phyloP scores from a whole-genome alignment of 1,140 invertebrate genomes.

The Magallana gigas region DNA sequence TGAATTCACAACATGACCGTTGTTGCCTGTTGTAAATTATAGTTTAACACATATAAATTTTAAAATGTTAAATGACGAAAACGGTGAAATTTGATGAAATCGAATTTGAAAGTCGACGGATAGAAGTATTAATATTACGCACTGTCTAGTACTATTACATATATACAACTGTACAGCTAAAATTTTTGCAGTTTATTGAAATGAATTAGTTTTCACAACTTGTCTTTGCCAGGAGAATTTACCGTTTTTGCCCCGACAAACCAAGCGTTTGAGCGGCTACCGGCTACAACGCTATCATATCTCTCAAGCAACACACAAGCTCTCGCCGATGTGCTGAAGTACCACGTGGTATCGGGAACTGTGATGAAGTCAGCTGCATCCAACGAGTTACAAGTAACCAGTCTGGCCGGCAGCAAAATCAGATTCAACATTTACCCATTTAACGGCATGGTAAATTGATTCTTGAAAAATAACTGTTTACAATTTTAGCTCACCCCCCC shows the following conservation, averaged over 20 bases:
- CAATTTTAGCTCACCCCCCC: too few relatives aligned
- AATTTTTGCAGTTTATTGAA: too few relatives aligned
- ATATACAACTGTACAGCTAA: too few relatives aligned
- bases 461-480: not conserved
- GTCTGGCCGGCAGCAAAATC: conserved; percentile 38
- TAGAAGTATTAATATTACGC: too few relatives aligned
- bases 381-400: conserved; percentile 51
- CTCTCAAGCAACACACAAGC: conserved; percentile 83
- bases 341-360: conserved; percentile 83
- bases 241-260: conserved; percentile 92
- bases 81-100: too few relatives aligned
- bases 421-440: conserved; percentile 55
- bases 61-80: too few relatives aligned
- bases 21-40: too few relatives aligned
- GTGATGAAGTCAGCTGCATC: conserved; percentile 42
- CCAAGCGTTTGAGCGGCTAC: conserved; percentile 86
- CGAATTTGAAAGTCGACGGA: too few relatives aligned
- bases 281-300: conserved; percentile 82
- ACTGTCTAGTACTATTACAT: too few relatives aligned
- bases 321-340: conserved; percentile 86
- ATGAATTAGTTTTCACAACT: too few relatives aligned
- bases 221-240: conserved; percentile 80
- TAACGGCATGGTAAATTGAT: not conserved
- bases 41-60: too few relatives aligned
- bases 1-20: too few relatives aligned